These are phyloP conservation scores for Brachyptera putata DNA, from an alignment of 2,888 invertebrate genomes.

Conservation along the genomic window DNA sequence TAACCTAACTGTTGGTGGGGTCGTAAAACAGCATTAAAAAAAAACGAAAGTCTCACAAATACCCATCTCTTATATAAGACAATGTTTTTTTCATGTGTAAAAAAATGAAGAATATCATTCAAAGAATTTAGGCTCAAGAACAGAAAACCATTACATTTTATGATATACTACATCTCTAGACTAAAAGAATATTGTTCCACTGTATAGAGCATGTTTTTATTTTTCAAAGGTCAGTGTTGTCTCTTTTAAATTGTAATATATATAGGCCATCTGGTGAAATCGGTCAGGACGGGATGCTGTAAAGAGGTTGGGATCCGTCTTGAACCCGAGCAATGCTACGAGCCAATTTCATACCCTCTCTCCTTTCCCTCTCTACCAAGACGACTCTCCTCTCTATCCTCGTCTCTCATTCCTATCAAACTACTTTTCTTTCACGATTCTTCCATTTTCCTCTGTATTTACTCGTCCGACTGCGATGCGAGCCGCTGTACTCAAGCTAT, in stretches of 20 bases:
- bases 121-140: no score
- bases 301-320: constrained; percentile 9
- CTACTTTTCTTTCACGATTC: not conserved
- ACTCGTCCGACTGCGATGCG: not conserved
- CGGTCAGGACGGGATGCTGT: constrained; percentile 1
- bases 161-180: no score
- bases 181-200: no score
- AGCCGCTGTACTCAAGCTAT: constrained; percentile 1
- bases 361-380: not conserved
- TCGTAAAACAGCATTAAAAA: no score
- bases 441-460: not conserved
- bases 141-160: no score
- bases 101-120: no score
- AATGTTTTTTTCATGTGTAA: no score
- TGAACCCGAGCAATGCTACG: constrained; percentile 2
- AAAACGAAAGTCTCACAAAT: no score
- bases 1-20: no score
- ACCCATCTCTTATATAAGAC: no score
- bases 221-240: not conserved
- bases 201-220: no score
- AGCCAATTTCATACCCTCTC: not conserved
- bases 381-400: not conserved
- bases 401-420: not conserved
- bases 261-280: constrained; percentile 1
- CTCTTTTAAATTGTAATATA: constrained; percentile 1